A percentile compares a stretch with the other conserved stretches of the same genome.
These are phyloP conservation scores for human DNA, from an alignment of 2,113 vertebrate species.

Conservation along the genomic window DNA sequence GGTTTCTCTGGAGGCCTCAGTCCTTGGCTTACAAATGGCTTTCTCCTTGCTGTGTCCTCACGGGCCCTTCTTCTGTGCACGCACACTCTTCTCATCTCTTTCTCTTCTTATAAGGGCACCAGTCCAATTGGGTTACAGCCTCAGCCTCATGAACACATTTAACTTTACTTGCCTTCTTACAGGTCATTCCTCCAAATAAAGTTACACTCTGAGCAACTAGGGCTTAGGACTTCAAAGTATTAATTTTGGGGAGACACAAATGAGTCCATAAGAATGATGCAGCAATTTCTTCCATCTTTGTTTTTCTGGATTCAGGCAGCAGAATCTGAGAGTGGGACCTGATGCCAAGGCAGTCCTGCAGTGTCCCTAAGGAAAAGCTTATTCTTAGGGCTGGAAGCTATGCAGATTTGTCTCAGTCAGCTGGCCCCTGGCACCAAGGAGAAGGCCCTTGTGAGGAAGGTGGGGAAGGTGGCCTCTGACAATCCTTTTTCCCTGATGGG, in stretches of 20 bases:
- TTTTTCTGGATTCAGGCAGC: background rate
- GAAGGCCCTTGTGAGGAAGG: background rate
- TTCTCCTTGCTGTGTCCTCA: rapidly evolving
- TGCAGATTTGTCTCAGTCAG: background rate
- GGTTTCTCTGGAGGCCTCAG: background rate
- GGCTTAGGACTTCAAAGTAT: background rate
- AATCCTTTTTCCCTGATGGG: background rate
- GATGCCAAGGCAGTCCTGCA: rapidly evolving
- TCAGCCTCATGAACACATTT: rapidly evolving
- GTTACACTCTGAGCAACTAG: background rate
- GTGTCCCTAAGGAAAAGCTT: background rate
- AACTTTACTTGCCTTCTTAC: background rate
- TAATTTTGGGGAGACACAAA: rapidly evolving
- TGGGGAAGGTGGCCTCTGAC: background rate
- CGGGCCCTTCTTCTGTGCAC: rapidly evolving
- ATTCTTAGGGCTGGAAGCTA: background rate
- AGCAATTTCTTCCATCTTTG: background rate
- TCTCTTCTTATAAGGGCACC: background rate
- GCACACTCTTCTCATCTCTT: rapidly evolving
- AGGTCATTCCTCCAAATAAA: background rate
- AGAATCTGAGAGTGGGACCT: background rate
- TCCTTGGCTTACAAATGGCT: rapidly evolving
- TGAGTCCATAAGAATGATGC: too few relatives aligned
- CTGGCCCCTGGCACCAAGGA: rapidly evolving
- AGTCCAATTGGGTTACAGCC: rapidly evolving